Evolutionary conservation across 1,140 invertebrate species (phyloP), one percentile per base, ranked within the genome.

Genomic region (Drosophila sechellia): DNA sequence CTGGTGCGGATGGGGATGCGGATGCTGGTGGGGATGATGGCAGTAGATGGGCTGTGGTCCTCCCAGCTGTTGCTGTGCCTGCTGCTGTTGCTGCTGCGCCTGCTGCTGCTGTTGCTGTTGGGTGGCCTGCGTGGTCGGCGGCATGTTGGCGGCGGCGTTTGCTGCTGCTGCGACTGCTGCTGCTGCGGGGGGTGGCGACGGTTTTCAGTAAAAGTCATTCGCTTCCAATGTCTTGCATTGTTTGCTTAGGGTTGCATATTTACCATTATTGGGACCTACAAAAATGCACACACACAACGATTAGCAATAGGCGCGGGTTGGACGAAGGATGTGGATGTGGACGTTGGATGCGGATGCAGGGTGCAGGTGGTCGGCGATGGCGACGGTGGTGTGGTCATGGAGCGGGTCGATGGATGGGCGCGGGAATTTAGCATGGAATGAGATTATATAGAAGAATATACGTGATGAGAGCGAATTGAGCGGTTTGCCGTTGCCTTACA

Each of bases 141-240:
- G 84, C 35, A 77, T 13, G 34, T 77, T 79, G 57, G 71, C 79
- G 56, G 77, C 89, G 66, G 75, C 70, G 17, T 69, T 83, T 20
- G 75, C 64, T 53, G 81, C 68, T 69, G 78, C 79, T 66, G 80
- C 61, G 50, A 76, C 66, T 63, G 80, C 79, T 77, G 79, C 79
- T 81, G 80, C 85, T 77, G 87, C 74, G 63, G 76, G 72, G 76
- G 93, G 94, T 93, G 93, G 93, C 93, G 94, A 94, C 93, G 94
- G 94, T 92, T 95, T 96, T 97, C 96, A 98, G 96, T 98, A 98
- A 94, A 97, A 98, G 94, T 98, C 97, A 92, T 95, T 97, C 68
- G 96, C 96, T 94, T 98, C 97, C 53, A 98, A 94, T 63, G 97
- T 98, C 93, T 98, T 98, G 95, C 97, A 98, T 93, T 97, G 96